phyloP scores from a whole-genome alignment of 2,888 invertebrate species.

The Herminia tarsipennalis region DNA sequence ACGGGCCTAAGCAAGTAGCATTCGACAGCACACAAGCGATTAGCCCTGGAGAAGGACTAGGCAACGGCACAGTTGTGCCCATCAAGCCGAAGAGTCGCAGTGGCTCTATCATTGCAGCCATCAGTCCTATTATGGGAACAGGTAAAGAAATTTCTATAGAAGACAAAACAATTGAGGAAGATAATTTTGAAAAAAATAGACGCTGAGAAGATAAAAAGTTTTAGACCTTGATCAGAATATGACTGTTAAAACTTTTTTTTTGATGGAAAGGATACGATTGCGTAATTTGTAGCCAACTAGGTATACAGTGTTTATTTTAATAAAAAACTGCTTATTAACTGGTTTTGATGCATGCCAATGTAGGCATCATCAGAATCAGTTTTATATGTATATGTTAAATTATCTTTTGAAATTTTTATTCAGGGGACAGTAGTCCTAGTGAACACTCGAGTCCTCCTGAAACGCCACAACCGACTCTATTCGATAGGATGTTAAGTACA shows the following conservation, averaged over 20 bases:
- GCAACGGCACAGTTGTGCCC: constrained; percentile 61
- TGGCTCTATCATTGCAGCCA: constrained; percentile 82
- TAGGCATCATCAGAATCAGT: too few species aligned
- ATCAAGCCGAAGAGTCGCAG: constrained; percentile 79
- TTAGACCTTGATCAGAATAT: too few species aligned
- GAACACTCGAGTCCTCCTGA: constrained; percentile 53
- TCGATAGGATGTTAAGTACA: constrained; percentile 77
- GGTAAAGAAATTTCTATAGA: constrained; percentile 51
- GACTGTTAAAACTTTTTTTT: too few species aligned
- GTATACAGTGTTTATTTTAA: too few species aligned
- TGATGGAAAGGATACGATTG: too few species aligned
- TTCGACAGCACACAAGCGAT: constrained; percentile 68
- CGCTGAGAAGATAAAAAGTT: too few species aligned
- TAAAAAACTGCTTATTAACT: too few species aligned
- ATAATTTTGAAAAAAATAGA: too few species aligned
- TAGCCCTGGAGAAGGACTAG: constrained; percentile 63
- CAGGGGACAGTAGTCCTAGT: constrained; percentile 63
- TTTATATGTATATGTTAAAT: too few species aligned
- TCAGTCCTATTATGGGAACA: constrained; percentile 82
- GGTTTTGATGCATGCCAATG: too few species aligned
- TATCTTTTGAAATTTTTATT: constrained; percentile 33
- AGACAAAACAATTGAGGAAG: too few species aligned
- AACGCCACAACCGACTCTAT: constrained; percentile 59
- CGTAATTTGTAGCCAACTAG: too few species aligned
- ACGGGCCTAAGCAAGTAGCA: constrained; percentile 67